A percentile compares a stretch with the other conserved stretches of the same genome.
phyloP scores from a whole-genome alignment of 2,888 invertebrate species.

The Tenthredo notha region DNA sequence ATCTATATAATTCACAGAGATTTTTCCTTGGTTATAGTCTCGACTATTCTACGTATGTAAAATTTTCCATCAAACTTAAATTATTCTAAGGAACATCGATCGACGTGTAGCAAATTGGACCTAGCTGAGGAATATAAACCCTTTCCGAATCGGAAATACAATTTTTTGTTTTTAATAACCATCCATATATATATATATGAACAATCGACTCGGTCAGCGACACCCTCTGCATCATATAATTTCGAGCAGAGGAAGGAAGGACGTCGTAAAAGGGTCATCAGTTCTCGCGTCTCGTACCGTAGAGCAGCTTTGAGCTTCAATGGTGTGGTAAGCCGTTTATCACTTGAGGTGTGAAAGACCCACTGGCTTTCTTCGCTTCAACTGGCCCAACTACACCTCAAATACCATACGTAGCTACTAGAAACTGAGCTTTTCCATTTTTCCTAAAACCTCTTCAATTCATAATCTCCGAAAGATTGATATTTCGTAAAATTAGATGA shows the following conservation, averaged over 20 bases:
- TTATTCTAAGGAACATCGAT: not conserved
- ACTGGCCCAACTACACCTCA: conserved; percentile 15
- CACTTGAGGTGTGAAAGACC: conserved; percentile 69
- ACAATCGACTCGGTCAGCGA: not conserved
- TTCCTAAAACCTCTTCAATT: not conserved
- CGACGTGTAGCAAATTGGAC: not conserved
- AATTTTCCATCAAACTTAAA: conserved; percentile 12
- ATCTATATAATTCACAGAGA: not conserved
- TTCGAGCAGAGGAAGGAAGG: conserved; percentile 51
- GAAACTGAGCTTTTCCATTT: not conserved
- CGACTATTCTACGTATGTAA: too few relatives aligned
- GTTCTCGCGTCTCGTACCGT: conserved; percentile 65
- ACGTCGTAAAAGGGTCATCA: conserved; percentile 63
- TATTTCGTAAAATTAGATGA: not conserved
- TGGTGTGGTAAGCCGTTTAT: conserved; percentile 67
- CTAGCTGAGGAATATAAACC: too few relatives aligned
- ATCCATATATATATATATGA: not conserved
- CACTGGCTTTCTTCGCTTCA: conserved; percentile 50
- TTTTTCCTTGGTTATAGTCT: not conserved
- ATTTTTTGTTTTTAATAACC: not conserved
- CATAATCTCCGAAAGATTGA: not conserved
- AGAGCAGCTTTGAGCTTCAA: conserved; percentile 64
- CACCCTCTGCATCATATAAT: not conserved
- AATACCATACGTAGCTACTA: not conserved
- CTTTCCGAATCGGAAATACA: not conserved